phyloP scores from a whole-genome alignment of 1,140 invertebrate genomes.

The Goniozus legneri region DNA sequence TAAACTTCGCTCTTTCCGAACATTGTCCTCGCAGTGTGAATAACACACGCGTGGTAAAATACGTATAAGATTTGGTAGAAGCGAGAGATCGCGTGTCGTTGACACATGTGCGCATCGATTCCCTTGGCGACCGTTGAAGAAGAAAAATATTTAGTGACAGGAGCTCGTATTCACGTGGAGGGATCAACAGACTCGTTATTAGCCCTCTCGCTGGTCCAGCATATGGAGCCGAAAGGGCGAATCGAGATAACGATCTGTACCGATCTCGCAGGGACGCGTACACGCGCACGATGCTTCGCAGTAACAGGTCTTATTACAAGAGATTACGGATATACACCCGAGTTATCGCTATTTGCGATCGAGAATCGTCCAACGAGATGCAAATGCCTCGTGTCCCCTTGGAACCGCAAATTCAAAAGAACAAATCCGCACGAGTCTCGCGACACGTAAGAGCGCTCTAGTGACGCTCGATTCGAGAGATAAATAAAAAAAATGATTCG shows the following conservation, averaged over 20 bases:
- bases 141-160: slow-evolving; percentile 54
- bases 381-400: too few species aligned
- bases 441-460: too few species aligned
- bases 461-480: too few species aligned
- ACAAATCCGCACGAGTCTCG: too few species aligned
- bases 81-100: neutral
- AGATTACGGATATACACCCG: slow-evolving; percentile 45
- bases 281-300: slow-evolving; percentile 23
- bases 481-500: too few species aligned
- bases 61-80: too few species aligned
- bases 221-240: slow-evolving; percentile 49
- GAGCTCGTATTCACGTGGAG: slow-evolving; percentile 14
- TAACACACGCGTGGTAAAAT: too few species aligned
- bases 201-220: slow-evolving; percentile 48
- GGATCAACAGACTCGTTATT: slow-evolving; percentile 41
- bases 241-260: slow-evolving; percentile 39
- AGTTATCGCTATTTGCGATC: too few species aligned
- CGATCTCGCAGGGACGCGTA: slow-evolving; percentile 14
- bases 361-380: too few species aligned
- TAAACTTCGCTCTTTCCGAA: too few species aligned
- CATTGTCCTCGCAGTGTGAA: too few species aligned
- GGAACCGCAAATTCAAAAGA: too few species aligned
- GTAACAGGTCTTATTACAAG: slow-evolving; percentile 52
- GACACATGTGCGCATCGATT: slow-evolving; percentile 23
- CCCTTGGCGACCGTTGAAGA: slow-evolving; percentile 39